These are phyloP conservation scores for Caracal caracal DNA, from an alignment of 2,113 vertebrate species.

Conservation along the genomic window DNA sequence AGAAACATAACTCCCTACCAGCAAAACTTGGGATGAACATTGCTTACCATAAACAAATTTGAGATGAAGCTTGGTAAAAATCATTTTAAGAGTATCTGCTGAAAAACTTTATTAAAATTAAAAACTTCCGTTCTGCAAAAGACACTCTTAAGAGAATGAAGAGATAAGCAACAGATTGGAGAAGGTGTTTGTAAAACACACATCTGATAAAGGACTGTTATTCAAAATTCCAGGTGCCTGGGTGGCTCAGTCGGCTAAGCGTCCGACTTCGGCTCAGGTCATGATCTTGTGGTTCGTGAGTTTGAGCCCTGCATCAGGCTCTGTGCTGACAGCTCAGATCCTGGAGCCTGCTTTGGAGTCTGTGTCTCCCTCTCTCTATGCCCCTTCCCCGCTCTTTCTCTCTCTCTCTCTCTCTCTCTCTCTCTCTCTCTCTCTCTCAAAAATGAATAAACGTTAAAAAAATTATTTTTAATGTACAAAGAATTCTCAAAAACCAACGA, in stretches of 20 bases:
- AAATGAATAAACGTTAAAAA: too few species aligned
- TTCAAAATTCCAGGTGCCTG: neutral
- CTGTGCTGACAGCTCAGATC: too few species aligned
- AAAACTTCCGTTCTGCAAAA: neutral
- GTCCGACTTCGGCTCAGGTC: too few species aligned
- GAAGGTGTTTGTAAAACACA: neutral
- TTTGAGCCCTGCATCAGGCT: too few species aligned
- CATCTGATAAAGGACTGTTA: neutral
- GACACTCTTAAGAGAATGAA: neutral
- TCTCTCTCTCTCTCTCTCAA: too few species aligned
- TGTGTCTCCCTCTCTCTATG: too few species aligned
- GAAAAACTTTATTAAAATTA: slow-evolving; percentile 14
- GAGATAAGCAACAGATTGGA: neutral
- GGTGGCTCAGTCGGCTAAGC: too few species aligned
- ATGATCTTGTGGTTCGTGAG: too few species aligned
- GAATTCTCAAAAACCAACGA: neutral
- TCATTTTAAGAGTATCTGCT: neutral
- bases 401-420: too few species aligned
- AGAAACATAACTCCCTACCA: neutral
- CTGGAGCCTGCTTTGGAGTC: too few species aligned
- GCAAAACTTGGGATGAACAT: slow-evolving; percentile 49
- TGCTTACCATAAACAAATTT: slow-evolving; percentile 16
- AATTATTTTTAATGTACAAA: neutral
- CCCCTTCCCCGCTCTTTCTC: too few species aligned
- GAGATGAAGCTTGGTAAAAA: neutral